phyloP scores from a whole-genome alignment of 2,888 invertebrate species.

The Tachina lurida region DNA sequence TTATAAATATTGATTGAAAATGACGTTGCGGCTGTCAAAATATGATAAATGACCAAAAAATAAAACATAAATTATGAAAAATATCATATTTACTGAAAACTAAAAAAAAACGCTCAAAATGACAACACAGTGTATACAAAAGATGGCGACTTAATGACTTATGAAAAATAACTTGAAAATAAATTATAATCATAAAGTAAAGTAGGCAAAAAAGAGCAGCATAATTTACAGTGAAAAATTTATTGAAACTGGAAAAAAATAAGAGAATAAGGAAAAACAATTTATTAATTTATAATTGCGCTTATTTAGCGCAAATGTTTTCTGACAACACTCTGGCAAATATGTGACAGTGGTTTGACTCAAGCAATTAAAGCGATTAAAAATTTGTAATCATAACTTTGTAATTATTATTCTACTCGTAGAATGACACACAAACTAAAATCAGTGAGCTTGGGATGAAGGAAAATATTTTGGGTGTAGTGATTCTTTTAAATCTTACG shows the following conservation, averaged over 20 bases:
- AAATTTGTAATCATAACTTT: no score
- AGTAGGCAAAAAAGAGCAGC: slow-evolving; percentile 55
- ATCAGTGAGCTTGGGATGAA: neutral
- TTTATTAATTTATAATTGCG: slow-evolving; percentile 79
- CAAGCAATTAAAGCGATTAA: slow-evolving; percentile 31
- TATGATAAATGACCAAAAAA: slow-evolving; percentile 77
- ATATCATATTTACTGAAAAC: slow-evolving; percentile 66
- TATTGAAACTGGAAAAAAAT: neutral
- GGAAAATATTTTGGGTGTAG: no score
- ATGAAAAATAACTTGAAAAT: slow-evolving; percentile 73
- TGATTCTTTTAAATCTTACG: no score
- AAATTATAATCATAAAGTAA: slow-evolving; percentile 68
- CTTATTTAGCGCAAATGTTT: slow-evolving; percentile 72
- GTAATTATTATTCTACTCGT: no score
- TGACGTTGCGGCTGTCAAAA: slow-evolving; percentile 79
- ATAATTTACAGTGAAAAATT: slow-evolving; percentile 60
- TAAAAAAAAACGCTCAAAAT: slow-evolving; percentile 59
- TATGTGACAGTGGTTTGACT: slow-evolving; percentile 51
- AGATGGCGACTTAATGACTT: slow-evolving; percentile 73
- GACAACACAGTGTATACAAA: slow-evolving; percentile 61
- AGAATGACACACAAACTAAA: no score
- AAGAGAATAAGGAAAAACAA: slow-evolving; percentile 56
- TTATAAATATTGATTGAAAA: slow-evolving; percentile 80
- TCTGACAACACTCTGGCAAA: slow-evolving; percentile 66
- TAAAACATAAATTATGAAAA: slow-evolving; percentile 59